These are phyloP conservation scores for Masticophis lateralis DNA, from an alignment of 2,797 vertebrate species.

Conservation along the genomic window DNA sequence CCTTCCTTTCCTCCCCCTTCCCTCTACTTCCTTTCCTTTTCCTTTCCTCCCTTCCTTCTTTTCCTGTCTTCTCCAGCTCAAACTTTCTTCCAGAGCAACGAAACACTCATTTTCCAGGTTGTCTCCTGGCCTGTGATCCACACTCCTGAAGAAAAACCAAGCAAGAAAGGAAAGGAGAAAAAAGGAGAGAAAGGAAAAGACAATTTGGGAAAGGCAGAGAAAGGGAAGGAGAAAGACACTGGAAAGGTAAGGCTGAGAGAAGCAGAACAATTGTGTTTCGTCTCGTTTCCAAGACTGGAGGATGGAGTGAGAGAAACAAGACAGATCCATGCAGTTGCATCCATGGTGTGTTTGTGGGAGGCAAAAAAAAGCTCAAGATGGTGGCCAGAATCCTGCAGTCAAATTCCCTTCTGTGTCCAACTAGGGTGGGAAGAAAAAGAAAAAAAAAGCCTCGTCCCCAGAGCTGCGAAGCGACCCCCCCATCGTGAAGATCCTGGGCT, in stretches of 20 bases:
- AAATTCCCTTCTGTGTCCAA: accelerated
- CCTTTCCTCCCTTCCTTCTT: too few species aligned
- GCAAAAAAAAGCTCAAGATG: background rate
- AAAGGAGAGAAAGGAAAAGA: constrained; percentile 30
- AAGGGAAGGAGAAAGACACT: background rate
- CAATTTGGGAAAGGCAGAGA: constrained; percentile 43
- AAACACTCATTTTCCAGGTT: constrained; percentile 61
- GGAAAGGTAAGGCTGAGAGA: background rate
- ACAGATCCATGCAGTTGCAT: background rate
- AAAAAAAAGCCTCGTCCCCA: constrained; percentile 54
- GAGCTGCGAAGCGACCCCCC: constrained; percentile 76
- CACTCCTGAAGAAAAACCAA: constrained; percentile 42
- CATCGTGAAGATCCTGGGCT: constrained; percentile 68
- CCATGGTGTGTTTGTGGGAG: background rate
- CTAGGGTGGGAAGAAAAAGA: constrained; percentile 62
- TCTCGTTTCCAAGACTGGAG: background rate
- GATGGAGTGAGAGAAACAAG: background rate
- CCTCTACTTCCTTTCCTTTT: too few species aligned
- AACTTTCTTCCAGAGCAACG: background rate
- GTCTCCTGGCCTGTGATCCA: constrained; percentile 72
- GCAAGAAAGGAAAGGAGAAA: constrained; percentile 40
- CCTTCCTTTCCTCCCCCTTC: too few species aligned
- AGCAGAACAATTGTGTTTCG: background rate
- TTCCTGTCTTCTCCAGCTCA: background rate
- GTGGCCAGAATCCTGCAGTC: background rate